Conservation (phyloP, 2,797 vertebrate genomes). For the Spheniscus humboldti region DNA sequence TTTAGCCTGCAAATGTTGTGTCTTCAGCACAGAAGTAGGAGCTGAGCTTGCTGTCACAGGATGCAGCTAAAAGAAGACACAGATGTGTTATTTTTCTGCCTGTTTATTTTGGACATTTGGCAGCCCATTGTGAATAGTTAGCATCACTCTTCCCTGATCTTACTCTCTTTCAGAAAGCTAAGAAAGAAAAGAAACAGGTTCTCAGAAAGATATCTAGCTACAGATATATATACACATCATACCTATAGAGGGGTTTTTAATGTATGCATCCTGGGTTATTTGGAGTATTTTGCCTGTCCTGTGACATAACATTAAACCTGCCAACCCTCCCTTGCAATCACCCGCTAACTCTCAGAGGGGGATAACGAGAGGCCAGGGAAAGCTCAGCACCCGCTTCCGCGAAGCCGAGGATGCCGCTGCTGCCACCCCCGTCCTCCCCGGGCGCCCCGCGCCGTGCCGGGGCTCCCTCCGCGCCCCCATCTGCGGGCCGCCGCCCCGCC, state of each 20-base stretch:
- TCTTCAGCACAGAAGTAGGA: neutral
- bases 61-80: neutral
- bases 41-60: neutral
- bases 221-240: accelerated
- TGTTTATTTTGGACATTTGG: neutral
- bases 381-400: neutral
- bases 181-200: neutral
- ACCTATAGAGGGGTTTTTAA: neutral
- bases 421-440: accelerated
- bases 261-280: accelerated
- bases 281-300: neutral
- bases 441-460: neutral
- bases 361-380: too few relatives aligned
- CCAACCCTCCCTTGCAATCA: neutral
- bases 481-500: neutral
- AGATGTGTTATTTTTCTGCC: neutral
- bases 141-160: neutral
- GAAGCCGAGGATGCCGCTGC: neutral
- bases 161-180: neutral
- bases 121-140: neutral
- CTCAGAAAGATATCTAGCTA: too few relatives aligned
- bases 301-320: neutral
- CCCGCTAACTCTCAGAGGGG: neutral
- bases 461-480: neutral
- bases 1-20: neutral